These are phyloP conservation scores for Leucoraja ocellata DNA, from an alignment of 2,797 vertebrate genomes.

Conservation along the genomic window DNA sequence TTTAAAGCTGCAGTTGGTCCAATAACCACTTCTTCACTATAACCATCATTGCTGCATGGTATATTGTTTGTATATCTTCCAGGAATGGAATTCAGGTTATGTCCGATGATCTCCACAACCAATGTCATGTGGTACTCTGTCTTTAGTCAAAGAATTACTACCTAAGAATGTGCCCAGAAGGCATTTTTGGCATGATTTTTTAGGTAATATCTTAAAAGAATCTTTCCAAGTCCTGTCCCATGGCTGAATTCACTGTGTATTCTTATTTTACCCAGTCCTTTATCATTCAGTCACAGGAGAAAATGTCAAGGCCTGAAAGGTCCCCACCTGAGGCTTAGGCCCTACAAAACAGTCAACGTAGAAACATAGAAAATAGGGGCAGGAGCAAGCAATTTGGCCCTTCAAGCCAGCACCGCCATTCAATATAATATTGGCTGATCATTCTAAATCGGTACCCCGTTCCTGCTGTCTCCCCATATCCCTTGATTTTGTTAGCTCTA, in stretches of 20 bases:
- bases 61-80: background rate
- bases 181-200: background rate
- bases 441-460: too few relatives aligned
- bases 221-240: background rate
- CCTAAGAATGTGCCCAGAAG: background rate
- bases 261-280: background rate
- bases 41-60: background rate
- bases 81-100: background rate
- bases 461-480: too few relatives aligned
- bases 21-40: background rate
- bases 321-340: background rate
- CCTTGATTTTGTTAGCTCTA: too few relatives aligned
- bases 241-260: background rate
- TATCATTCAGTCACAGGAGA: background rate
- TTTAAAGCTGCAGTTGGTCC: background rate
- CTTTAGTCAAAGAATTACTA: background rate
- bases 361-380: too few relatives aligned
- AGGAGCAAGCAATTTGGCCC: too few relatives aligned
- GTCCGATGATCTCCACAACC: background rate
- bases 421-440: too few relatives aligned
- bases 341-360: background rate
- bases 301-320: background rate
- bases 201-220: background rate
- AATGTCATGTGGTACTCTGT: background rate
- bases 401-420: too few relatives aligned